phyloP scores from a whole-genome alignment of 2,888 invertebrate genomes.

The Willowsia nigromaculata region DNA sequence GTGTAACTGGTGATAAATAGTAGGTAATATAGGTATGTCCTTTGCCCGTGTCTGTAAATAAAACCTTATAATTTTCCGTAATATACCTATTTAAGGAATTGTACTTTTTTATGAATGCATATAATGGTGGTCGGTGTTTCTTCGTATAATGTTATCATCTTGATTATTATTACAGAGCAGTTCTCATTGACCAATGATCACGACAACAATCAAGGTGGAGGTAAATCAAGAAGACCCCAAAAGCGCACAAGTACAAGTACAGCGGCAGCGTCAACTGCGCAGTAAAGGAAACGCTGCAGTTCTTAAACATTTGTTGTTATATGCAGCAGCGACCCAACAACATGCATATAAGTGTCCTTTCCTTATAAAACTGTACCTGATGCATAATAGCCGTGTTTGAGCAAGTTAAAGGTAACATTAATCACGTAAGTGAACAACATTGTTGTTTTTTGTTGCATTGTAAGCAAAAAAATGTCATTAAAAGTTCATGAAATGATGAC shows the following conservation, averaged over 20 bases:
- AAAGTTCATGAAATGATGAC: slow-evolving; percentile 16
- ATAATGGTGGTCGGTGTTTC: neutral
- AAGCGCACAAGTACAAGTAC: neutral
- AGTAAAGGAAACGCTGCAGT: slow-evolving; percentile 7
- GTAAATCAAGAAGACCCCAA: slow-evolving; percentile 48
- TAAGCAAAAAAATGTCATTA: neutral
- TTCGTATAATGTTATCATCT: neutral
- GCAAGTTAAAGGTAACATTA: neutral
- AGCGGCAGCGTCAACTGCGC: slow-evolving; percentile 21
- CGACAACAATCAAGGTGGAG: slow-evolving; percentile 69
- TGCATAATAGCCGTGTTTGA: neutral
- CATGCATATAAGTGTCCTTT: neutral
- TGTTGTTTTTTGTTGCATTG: neutral
- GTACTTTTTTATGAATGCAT: too few relatives aligned
- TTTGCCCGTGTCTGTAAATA: too few relatives aligned
- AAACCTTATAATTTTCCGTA: too few relatives aligned
- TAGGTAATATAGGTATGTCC: neutral
- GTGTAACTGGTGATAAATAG: slow-evolving; percentile 3
- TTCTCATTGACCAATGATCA: slow-evolving; percentile 69
- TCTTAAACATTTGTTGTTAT: neutral
- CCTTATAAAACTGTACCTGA: neutral
- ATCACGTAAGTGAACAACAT: neutral
- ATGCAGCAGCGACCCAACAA: neutral
- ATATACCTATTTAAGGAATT: too few relatives aligned
- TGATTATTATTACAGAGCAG: slow-evolving; percentile 52